Evolutionary conservation across 1,140 invertebrate genomes (phyloP), one percentile per base, ranked within the genome.

Genomic region (Mesaphorura yosii): DNA sequence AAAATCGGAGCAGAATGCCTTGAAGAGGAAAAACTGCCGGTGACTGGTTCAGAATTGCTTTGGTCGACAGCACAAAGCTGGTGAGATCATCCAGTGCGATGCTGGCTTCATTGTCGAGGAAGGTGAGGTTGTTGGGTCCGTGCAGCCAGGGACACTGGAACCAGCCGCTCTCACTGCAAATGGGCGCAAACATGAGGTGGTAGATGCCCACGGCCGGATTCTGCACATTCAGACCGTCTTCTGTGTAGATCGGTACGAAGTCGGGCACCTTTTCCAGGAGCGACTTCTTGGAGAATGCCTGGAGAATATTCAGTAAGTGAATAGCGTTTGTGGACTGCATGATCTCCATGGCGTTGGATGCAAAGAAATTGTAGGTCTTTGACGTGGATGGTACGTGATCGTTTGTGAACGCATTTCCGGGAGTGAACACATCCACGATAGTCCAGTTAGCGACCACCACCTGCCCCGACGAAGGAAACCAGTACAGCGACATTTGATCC

Each of bases 1-100:
- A 51, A 40, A 57, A 57, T 17, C 55, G 19, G 15, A 57, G 29
- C 5, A 57, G 38, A 45, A 57, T 50, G 15, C 55, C 55, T 34
- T 42, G 17, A 22, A 57, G 25, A 2, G 42, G 42, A 25, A 57
- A 57, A 4, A 28, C 37, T 26, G 55, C 44, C n/a, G 20, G 20
- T 7, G 22, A 37, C 42, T 47, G 20, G 15, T 39, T 27, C 17
- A 57, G 17, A 31, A 57, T 57, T 15, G 5, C 6, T 20, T 52
- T 46, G 31, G 52, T 45, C 23, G 29, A 48, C 6, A 2, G 15
- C 4, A 51, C 42, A 17, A 48, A 29, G 2, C 45, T 28, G 20
- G 49, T 22, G 10, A 57, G 31, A 10, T 57, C 20, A 1, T 52
- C 23, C 7, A 48, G 23, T 14, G 29, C 41, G 40, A 57, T 25